Percentiles rank a stretch among this genome's conserved stretches.
phyloP scores from a whole-genome alignment of 2,797 vertebrate genomes.

The Etheostoma perlongum region DNA sequence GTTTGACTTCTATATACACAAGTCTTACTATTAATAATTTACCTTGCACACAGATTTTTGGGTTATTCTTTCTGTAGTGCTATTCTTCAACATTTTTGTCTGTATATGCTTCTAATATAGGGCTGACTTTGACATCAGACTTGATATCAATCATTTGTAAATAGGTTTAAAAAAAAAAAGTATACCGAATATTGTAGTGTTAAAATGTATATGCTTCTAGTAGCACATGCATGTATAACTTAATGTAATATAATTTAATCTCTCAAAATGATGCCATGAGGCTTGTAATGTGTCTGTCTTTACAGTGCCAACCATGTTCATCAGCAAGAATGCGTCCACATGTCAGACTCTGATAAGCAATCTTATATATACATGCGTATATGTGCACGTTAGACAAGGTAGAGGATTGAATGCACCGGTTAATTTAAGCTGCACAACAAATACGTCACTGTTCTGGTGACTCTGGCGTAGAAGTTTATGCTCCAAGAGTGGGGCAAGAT shows the following conservation, averaged over 20 bases:
- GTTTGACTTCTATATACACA: constrained; percentile 1
- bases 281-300: neutral
- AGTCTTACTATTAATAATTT: neutral
- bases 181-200: neutral
- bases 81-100: neutral
- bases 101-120: neutral
- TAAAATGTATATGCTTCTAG: neutral
- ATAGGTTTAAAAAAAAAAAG: neutral
- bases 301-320: neutral
- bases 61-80: neutral
- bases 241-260: neutral
- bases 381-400: neutral
- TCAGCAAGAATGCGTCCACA: neutral
- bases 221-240: neutral
- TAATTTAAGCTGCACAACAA: constrained; percentile 4
- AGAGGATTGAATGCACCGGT: no score
- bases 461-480: neutral
- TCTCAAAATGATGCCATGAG: neutral
- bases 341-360: constrained; percentile 11
- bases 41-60: neutral
- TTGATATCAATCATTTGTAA: neutral
- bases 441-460: neutral
- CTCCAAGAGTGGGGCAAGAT: no score
- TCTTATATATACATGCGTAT: neutral
- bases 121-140: neutral